Evolutionary conservation across 2,888 invertebrate genomes (phyloP).

Genomic region (Drosophila kanekoi): DNA sequence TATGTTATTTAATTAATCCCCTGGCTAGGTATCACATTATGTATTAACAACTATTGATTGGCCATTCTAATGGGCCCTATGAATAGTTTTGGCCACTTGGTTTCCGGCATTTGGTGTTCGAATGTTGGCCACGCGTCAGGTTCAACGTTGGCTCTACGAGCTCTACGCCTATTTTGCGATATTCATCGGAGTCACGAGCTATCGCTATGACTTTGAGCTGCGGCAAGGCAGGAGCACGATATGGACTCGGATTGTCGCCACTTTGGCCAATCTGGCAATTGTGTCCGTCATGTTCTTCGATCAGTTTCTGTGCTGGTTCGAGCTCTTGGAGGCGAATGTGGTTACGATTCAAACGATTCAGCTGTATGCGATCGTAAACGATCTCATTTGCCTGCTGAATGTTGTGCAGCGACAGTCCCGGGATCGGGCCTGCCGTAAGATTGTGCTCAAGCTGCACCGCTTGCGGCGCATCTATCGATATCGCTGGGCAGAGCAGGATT

Average conservation of each 20-base stretch:
- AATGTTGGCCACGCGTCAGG: constrained; percentile 12
- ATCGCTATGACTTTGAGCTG: constrained; percentile 43
- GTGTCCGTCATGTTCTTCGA: rapidly evolving
- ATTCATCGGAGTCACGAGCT: constrained; percentile 43
- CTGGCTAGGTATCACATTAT: neutral
- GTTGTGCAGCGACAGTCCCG: constrained; percentile 25
- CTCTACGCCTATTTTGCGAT: constrained; percentile 36
- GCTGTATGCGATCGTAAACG: constrained; percentile 14
- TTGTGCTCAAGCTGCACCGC: constrained; percentile 8
- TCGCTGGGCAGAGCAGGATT: neutral
- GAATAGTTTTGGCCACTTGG: neutral
- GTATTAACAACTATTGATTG: constrained; percentile 15
- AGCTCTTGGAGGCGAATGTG: rapidly evolving
- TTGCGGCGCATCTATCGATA: constrained; percentile 22
- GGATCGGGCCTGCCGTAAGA: constrained; percentile 17
- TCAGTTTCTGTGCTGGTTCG: neutral
- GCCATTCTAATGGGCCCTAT: neutral
- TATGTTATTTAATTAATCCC: constrained; percentile 1
- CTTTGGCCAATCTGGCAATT: constrained; percentile 22
- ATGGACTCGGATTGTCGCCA: constrained; percentile 37
- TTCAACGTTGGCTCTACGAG: constrained; percentile 26
- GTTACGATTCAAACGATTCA: neutral
- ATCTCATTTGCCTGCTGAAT: constrained; percentile 27
- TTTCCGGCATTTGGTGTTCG: neutral
- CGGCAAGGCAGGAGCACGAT: constrained; percentile 8